Evolutionary conservation across 2,888 invertebrate species (phyloP).

Genomic region (Buathra laborator): DNA sequence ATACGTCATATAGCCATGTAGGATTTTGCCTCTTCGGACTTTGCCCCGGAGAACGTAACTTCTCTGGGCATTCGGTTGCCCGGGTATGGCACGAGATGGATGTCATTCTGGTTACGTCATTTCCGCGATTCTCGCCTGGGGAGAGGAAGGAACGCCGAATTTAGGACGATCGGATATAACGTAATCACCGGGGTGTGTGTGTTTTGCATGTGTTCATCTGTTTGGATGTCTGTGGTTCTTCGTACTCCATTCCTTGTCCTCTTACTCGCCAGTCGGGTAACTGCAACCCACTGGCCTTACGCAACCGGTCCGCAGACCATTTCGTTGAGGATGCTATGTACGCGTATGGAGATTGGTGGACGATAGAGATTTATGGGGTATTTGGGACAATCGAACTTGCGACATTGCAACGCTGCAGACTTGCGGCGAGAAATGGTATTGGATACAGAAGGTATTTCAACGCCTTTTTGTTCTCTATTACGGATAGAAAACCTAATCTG

Average conservation of each 20-base stretch:
- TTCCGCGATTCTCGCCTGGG: conserved; percentile 69
- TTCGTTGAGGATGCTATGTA: not conserved
- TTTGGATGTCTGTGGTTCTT: conserved; percentile 14
- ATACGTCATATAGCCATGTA: not conserved
- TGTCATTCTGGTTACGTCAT: conserved; percentile 71
- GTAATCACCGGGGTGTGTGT: conserved; percentile 55
- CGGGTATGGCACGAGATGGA: not conserved
- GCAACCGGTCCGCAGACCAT: conserved; percentile 2
- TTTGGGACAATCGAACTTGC: not conserved
- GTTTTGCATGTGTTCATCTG: not conserved
- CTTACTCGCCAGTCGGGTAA: not conserved
- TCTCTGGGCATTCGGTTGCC: not conserved
- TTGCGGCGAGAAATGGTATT: not conserved
- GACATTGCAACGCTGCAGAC: not conserved
- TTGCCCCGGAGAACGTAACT: conserved; percentile 3
- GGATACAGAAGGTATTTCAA: not conserved
- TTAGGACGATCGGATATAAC: conserved; percentile 78
- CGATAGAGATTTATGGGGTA: not conserved
- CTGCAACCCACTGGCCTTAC: not conserved
- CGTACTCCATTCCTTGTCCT: not conserved
- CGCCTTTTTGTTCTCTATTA: too few relatives aligned
- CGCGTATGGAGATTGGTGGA: not conserved
- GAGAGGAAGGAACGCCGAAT: conserved; percentile 73
- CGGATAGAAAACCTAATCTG: too few relatives aligned
- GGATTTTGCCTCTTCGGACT: conserved; percentile 11